Evolutionary conservation across 2,888 invertebrate species (phyloP), one percentile per base, ranked within the genome.

Genomic region (Harmothoe impar): DNA sequence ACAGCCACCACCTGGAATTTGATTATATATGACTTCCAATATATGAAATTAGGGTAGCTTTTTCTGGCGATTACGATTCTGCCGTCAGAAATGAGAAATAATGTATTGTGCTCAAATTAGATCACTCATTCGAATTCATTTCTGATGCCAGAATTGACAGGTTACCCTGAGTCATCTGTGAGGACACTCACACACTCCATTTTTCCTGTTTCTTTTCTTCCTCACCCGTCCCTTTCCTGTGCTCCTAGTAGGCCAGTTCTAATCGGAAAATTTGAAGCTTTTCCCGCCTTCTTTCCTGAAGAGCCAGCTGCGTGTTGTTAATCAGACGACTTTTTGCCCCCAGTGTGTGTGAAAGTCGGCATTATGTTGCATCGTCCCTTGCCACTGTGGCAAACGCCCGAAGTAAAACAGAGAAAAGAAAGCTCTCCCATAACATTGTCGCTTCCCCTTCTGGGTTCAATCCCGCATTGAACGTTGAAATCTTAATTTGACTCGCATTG

Each of bases 401-500:
- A n/a, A n/a, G n/a, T 20, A 62, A 62, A n/a, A n/a, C 20, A 62
- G 20, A 62, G n/a, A 62, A 62, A 62, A 43, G 43, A 43, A 43
- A 62, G n/a, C 3, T 5, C 62, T 62, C 62, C 43, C 62, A 62
- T n/a, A 12, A 29, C 72, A 72, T 25, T 72, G 29, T 72, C 72
- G 25, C 31, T 72, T 72, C 72, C 72, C 72, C 72, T 29, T 29
- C 72, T 7, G 72, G 72, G 72, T 72, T 25, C 72, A 72, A 72
- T 72, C 72, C 72, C 29, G 31, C 72, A 29, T 25, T 72, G 72
- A 72, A 72, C 72, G 72, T 29, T 72, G 72, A 72, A 72, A 72
- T 72, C 72, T 72, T 72, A 72, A 72, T 72, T 72, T 72, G 72
- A 72, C 72, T 72, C 72, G 72, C 72, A 72, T 72, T 72, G 72